Evolutionary conservation across 2,113 vertebrate genomes (phyloP).

Genomic region (Neogobius melanostomus): DNA sequence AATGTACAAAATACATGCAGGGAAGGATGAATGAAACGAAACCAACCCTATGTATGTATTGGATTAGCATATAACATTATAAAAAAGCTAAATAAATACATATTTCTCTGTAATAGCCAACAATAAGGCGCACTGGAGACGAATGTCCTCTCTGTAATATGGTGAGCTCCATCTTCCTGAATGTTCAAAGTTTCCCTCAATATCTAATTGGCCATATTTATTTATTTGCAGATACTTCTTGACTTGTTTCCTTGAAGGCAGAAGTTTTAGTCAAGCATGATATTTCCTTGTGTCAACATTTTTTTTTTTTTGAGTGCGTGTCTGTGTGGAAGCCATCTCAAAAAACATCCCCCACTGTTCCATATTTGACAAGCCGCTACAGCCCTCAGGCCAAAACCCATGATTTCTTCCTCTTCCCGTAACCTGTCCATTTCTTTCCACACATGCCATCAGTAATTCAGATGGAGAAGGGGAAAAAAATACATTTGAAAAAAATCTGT

Average conservation of each 20-base stretch:
- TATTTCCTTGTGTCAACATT: background rate
- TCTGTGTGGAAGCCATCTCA: background rate
- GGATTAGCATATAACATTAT: too few relatives aligned
- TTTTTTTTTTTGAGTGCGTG: background rate
- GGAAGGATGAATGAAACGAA: too few relatives aligned
- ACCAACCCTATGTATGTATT: too few relatives aligned
- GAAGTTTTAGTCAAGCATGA: background rate
- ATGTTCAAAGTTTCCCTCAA: too few relatives aligned
- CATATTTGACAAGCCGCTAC: constrained; percentile 6
- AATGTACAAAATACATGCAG: too few relatives aligned
- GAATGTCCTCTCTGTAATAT: too few relatives aligned
- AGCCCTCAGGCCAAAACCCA: background rate
- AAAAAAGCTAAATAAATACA: too few relatives aligned
- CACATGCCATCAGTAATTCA: background rate
- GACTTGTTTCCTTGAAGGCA: background rate
- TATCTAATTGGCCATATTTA: background rate
- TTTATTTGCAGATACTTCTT: background rate
- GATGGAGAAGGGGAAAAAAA: background rate
- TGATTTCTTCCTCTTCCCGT: background rate
- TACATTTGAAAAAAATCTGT: background rate
- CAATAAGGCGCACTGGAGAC: too few relatives aligned
- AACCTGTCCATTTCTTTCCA: background rate
- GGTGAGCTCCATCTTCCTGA: too few relatives aligned
- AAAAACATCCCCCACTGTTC: background rate
- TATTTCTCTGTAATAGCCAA: too few relatives aligned